Base-by-base conservation (phyloP, 2,113 vertebrate species). In the Meleagris gallopavo region DNA sequence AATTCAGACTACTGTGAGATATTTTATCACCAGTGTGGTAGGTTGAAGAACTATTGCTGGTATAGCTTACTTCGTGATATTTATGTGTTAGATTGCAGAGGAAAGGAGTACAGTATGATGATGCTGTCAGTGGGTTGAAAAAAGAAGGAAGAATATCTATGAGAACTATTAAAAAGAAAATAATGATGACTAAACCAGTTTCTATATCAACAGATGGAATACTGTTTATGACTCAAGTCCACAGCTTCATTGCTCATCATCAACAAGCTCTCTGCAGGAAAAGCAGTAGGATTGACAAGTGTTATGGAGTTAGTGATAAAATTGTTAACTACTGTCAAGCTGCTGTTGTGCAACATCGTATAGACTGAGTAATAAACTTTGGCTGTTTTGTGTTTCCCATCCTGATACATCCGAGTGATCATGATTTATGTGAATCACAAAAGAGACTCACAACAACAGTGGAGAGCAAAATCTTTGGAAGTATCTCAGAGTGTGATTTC, bases 281-380 rank as follows among this genome's bases (percentile, higher is more conserved):
- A 95, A 93, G 69, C 75, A 74, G 16, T 50, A 61, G 46, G 15
- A 83, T 10, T 95, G 88, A 84, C 65, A 96, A 60, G 75, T 54
- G n/a, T 82, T 43, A 22, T 40, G 30, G n/a, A 24, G 13, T 50
- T 88, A 74, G 69, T 40, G 38, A 64, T 91, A 89, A 89, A 95
- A 85, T 85, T 70, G 24, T 91, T 91, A 87, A 83, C 62, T 88
- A 50, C 72, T 77, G 72, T 83, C 60, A 95, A 86, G 55, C 45
- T 73, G 8, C 32, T 90, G 85, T 83, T 91, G 55, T 90, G 40
- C 41, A 86, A 34, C 72, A 61, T 43, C 2, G 0, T 57, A 13
- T 46, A 86, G 76, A 88, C 43, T 87, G 74, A 92, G 29, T 65
- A 64, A 45, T 61, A 84, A 76, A 16, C 25, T 92, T 82, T 69